These are phyloP conservation scores for Pseudomyrmex concolor DNA, from an alignment of 1,140 invertebrate species.

Conservation along the genomic window DNA sequence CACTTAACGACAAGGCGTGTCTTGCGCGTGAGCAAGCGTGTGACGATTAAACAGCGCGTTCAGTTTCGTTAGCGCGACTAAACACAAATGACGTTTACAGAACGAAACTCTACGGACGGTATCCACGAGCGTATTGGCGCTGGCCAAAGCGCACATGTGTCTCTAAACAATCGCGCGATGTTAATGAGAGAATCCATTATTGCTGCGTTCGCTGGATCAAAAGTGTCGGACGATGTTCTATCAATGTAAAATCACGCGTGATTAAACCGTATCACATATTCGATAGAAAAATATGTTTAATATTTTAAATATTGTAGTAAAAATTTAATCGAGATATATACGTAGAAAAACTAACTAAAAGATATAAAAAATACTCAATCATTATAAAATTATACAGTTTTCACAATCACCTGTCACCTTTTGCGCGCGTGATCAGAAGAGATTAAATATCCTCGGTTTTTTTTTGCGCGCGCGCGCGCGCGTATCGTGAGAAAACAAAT, in stretches of 20 bases:
- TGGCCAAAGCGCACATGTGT: constrained; percentile 4
- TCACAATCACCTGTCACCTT: neutral
- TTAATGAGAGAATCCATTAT: constrained; percentile 45
- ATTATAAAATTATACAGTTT: neutral
- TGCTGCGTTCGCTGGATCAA: constrained; percentile 1
- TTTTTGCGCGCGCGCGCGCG: neutral
- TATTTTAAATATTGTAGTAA: too few species aligned
- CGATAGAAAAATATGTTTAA: neutral
- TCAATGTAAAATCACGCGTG: neutral
- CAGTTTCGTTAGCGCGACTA: constrained; percentile 44
- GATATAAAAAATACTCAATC: too few species aligned
- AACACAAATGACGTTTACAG: constrained; percentile 47
- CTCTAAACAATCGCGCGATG: constrained; percentile 43
- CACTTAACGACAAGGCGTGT: constrained; percentile 59
- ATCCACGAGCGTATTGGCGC: neutral
- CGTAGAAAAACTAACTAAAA: neutral
- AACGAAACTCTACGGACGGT: constrained; percentile 3
- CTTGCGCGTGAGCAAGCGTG: constrained; percentile 30
- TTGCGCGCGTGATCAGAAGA: neutral
- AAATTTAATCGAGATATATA: neutral
- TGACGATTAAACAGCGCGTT: constrained; percentile 51
- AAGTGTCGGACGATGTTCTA: neutral
- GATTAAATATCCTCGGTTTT: neutral
- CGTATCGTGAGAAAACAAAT: constrained; percentile 22
- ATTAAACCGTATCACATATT: neutral